Percentiles rank a stretch among this genome's conserved stretches.
These are phyloP conservation scores for Artibeus lituratus DNA, from an alignment of 2,797 vertebrate genomes.

Conservation along the genomic window DNA sequence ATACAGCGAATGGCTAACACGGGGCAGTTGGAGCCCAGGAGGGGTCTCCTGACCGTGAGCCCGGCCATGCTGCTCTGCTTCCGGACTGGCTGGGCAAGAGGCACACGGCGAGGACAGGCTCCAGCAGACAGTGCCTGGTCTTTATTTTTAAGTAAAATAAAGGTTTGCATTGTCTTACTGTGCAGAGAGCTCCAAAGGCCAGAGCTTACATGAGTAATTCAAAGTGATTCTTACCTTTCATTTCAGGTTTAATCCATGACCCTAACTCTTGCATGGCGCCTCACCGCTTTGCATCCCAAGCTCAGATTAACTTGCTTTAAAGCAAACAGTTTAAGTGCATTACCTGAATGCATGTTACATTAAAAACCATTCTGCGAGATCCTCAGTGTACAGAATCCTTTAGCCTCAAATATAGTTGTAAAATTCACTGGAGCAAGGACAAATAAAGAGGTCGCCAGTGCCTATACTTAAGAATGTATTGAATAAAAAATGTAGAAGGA, in stretches of 20 bases:
- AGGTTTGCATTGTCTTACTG: not conserved
- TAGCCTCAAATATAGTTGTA: constrained; percentile 8
- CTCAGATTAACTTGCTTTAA: not conserved
- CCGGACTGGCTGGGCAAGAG: not conserved
- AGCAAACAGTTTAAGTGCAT: not conserved
- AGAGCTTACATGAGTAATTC: not conserved
- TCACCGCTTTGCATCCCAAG: not conserved
- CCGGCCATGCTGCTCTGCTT: not conserved
- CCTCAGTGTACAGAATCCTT: constrained; percentile 3
- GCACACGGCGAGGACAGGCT: not conserved
- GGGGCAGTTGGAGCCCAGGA: not conserved
- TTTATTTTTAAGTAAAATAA: not conserved
- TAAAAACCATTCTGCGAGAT: not conserved
- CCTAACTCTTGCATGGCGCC: not conserved
- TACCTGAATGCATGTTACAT: not conserved
- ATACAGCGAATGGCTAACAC: not conserved
- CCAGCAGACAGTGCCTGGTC: no score
- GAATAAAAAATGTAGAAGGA: constrained; percentile 34
- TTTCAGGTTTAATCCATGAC: not conserved
- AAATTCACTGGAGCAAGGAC: constrained; percentile 24
- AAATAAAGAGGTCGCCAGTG: not conserved
- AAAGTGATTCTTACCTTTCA: constrained; percentile 9
- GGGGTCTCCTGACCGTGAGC: not conserved
- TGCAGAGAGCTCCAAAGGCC: not conserved
- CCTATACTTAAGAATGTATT: constrained; percentile 61